Conservation (phyloP, 2,797 vertebrate species). For the Eupleurogrammus muticus region DNA sequence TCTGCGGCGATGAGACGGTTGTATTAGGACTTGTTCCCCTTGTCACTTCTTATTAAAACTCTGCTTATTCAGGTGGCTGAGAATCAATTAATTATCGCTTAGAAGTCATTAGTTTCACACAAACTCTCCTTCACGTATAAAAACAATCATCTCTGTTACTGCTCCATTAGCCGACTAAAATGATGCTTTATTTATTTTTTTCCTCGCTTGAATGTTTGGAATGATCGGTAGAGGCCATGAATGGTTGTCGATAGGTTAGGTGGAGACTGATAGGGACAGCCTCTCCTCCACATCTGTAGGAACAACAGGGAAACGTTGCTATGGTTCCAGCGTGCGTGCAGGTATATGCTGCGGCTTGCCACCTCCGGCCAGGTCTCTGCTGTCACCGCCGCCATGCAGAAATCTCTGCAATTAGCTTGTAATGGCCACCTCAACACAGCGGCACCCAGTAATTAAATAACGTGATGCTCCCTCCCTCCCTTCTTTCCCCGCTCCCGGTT, state of each 20-base stretch:
- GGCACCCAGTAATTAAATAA: constrained; percentile 56
- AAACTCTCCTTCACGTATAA: constrained; percentile 87
- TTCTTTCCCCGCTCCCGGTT: constrained; percentile 31
- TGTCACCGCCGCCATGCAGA: constrained; percentile 15
- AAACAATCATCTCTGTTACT: constrained; percentile 86
- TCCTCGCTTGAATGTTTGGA: constrained; percentile 53
- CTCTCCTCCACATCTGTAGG: not conserved
- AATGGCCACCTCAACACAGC: constrained; percentile 54
- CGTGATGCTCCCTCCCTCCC: constrained; percentile 24
- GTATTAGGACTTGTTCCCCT: constrained; percentile 80
- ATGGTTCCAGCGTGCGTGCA: not conserved
- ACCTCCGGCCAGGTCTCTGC: constrained; percentile 23
- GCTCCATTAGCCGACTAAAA: constrained; percentile 87
- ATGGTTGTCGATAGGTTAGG: constrained; percentile 67
- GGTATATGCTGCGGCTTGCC: not conserved
- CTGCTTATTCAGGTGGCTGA: constrained; percentile 88
- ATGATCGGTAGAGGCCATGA: constrained; percentile 38
- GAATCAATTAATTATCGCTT: constrained; percentile 89
- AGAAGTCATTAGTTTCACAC: constrained; percentile 87
- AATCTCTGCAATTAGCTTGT: constrained; percentile 47
- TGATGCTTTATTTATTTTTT: constrained; percentile 31
- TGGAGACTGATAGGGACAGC: constrained; percentile 43
- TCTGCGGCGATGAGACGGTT: constrained; percentile 77
- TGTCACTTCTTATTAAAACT: constrained; percentile 91
- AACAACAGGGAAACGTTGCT: not conserved